A percentile compares a stretch with the other conserved stretches of the same genome.
These are phyloP conservation scores for Remorina albescens DNA, from an alignment of 2,797 vertebrate genomes.

Conservation along the genomic window DNA sequence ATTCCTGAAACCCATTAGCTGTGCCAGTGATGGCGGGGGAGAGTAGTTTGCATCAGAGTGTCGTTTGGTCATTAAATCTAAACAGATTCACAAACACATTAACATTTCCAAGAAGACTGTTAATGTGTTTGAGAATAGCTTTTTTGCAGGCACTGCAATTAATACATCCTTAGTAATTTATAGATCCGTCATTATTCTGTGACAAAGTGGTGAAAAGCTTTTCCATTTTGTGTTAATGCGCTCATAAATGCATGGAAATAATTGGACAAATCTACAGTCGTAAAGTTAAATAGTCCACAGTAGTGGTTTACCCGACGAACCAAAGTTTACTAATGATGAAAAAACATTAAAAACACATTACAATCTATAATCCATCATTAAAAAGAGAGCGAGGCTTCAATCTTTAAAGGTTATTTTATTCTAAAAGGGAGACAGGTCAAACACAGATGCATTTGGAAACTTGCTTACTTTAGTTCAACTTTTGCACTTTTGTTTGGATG, in stretches of 20 bases:
- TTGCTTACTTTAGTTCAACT: background rate
- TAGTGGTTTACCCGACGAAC: background rate
- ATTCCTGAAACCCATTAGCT: no score
- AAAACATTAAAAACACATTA: no score
- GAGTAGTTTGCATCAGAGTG: background rate
- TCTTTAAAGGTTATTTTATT: no score
- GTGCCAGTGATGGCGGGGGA: no score
- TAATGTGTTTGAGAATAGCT: no score
- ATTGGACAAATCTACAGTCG: background rate
- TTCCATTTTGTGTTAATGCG: no score
- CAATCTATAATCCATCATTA: background rate
- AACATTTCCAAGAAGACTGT: background rate
- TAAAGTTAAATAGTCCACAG: no score
- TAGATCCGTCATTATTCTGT: background rate
- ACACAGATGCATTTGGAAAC: background rate
- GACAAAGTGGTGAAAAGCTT: no score
- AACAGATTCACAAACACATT: background rate
- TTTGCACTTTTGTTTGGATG: background rate
- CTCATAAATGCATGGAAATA: background rate
- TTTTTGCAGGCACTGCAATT: no score
- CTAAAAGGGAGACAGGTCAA: background rate
- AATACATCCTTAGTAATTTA: background rate
- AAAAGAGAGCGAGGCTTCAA: no score
- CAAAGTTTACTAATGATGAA: no score
- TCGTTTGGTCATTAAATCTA: no score